A percentile compares a stretch with the other conserved stretches of the same genome.
These are phyloP conservation scores for Emys orbicularis DNA, from an alignment of 2,797 vertebrate genomes.

Conservation along the genomic window DNA sequence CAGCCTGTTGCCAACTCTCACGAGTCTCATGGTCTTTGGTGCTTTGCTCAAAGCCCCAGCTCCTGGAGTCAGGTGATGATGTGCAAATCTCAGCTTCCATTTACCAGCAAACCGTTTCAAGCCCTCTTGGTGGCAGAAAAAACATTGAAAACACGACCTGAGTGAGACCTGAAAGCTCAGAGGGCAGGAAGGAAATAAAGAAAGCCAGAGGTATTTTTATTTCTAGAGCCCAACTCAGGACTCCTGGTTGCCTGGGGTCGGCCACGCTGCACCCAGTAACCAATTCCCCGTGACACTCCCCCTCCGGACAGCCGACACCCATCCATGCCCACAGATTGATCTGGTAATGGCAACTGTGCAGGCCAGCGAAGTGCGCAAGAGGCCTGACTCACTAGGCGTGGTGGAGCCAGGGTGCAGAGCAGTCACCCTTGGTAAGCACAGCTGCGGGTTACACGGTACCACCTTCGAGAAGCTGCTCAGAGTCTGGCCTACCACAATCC, in stretches of 20 bases:
- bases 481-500: not conserved
- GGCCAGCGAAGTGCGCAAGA: not conserved
- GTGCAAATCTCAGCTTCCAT: conserved; percentile 8
- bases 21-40: not conserved
- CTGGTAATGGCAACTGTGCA: not conserved
- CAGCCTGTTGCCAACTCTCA: not conserved
- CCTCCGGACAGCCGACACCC: not conserved
- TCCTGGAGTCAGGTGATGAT: not conserved
- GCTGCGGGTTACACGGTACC: not conserved
- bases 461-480: not conserved
- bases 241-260: not conserved
- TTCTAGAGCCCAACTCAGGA: conserved; percentile 25
- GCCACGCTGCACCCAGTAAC: not conserved
- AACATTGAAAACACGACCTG: not conserved
- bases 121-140: conserved; percentile 49
- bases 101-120: conserved; percentile 10
- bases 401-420: not conserved
- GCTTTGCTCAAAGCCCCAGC: conserved; percentile 4
- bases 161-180: conserved; percentile 10
- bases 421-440: not conserved
- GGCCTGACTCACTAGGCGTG: not conserved
- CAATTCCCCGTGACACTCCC: not conserved
- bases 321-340: not conserved
- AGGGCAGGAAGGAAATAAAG: conserved; percentile 50
- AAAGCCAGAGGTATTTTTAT: conserved; percentile 37